A percentile compares a stretch with the other conserved stretches of the same genome.
These are phyloP conservation scores for Ceryle rudis DNA, from an alignment of 2,797 vertebrate genomes.

Conservation along the genomic window DNA sequence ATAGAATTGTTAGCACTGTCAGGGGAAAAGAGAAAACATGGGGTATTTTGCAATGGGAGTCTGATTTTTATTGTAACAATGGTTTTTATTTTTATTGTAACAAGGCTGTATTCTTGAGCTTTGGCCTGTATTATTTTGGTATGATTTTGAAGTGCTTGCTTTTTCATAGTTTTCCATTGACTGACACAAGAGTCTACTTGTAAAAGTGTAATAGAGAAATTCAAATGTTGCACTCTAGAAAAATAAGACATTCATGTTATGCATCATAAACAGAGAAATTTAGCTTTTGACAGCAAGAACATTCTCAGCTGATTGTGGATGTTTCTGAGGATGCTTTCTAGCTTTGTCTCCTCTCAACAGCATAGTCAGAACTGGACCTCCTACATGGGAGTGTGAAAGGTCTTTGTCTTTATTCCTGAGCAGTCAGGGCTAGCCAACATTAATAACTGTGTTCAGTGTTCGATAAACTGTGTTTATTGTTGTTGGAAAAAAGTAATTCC, in stretches of 20 bases:
- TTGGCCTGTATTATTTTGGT: background rate
- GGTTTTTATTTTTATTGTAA: background rate
- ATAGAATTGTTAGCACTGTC: background rate
- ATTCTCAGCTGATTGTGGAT: background rate
- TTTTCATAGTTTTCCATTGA: slow-evolving; percentile 7
- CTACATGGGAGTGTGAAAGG: background rate
- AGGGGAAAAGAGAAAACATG: background rate
- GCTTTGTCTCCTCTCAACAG: background rate
- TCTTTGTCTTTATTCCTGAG: slow-evolving; percentile 8
- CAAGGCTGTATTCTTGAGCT: background rate
- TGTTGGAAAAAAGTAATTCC: slow-evolving; percentile 22
- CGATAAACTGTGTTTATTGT: slow-evolving; percentile 11
- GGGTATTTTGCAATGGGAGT: background rate
- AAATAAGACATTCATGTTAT: background rate
- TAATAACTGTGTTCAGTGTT: slow-evolving; percentile 11
- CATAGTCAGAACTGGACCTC: background rate
- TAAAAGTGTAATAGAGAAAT: background rate
- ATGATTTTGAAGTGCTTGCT: background rate
- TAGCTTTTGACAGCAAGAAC: background rate
- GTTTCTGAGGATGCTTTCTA: slow-evolving; percentile 16
- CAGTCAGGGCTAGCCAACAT: background rate
- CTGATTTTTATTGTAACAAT: background rate
- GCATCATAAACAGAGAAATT: background rate
- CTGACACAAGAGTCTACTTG: background rate
- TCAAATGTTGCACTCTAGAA: background rate